These are phyloP conservation scores for Oikopleura albicans DNA, from an alignment of 23 tunicate species.

Conservation along the genomic window DNA sequence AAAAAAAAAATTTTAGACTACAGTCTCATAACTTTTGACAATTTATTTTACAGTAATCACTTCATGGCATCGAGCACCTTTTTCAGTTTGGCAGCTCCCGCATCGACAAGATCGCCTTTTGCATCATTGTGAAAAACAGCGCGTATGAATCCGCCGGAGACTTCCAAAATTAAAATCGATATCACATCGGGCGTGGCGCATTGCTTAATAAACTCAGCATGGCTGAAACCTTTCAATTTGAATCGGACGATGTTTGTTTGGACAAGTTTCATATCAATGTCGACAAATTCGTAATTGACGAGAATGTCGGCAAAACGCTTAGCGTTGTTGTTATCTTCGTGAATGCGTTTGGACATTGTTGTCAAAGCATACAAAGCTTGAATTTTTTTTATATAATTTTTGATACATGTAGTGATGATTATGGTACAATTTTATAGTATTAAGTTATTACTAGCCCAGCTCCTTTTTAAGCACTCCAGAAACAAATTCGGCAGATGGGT, in stretches of 20 bases:
- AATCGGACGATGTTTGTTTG: constrained; percentile 34
- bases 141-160: constrained; percentile 6
- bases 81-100: constrained; percentile 20
- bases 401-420: too few relatives aligned
- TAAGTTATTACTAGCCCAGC: too few relatives aligned
- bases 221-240: constrained; percentile 16
- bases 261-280: constrained; percentile 19
- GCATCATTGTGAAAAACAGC: constrained; percentile 27
- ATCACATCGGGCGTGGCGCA: neutral
- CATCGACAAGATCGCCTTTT: neutral
- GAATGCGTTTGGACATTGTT: constrained; percentile 19
- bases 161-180: constrained; percentile 5
- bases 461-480: too few relatives aligned
- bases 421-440: too few relatives aligned
- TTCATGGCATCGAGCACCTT: neutral
- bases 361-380: constrained; percentile 25
- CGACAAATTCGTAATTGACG: constrained; percentile 5
- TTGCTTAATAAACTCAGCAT: neutral
- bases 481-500: too few relatives aligned
- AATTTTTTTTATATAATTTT: too few relatives aligned
- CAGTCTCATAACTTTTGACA: too few relatives aligned
- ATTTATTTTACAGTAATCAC: too few relatives aligned
- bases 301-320: constrained; percentile 21
- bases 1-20: too few relatives aligned
- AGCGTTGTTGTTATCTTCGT: constrained; percentile 34